Evolutionary conservation across 1,140 invertebrate genomes (phyloP).

Genomic region (Hyposmocoma kahamanoa): DNA sequence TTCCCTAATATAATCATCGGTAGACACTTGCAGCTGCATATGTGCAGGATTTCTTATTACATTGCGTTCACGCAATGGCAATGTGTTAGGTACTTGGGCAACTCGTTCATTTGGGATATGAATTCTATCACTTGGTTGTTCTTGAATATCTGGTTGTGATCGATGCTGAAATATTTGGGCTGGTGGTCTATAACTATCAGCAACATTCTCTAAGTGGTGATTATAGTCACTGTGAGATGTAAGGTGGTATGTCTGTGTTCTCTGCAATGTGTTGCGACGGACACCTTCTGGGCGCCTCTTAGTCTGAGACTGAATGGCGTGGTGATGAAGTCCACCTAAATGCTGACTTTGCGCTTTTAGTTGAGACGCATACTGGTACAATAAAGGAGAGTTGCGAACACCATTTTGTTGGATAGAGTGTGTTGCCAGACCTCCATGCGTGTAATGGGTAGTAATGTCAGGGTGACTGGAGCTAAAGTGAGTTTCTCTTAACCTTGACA

Average conservation of each 20-base stretch:
- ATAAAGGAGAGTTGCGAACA: constrained; percentile 45
- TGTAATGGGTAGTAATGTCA: constrained; percentile 62
- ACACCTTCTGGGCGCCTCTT: constrained; percentile 47
- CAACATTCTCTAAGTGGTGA: constrained; percentile 60
- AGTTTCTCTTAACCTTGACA: constrained; percentile 58
- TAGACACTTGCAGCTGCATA: constrained; percentile 58
- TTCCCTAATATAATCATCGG: constrained; percentile 52
- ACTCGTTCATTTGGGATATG: constrained; percentile 45
- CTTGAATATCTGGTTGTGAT: constrained; percentile 60
- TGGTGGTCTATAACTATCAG: constrained; percentile 40
- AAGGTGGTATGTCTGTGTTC: constrained; percentile 68
- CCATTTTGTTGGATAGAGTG: constrained; percentile 41
- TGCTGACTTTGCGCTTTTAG: constrained; percentile 66
- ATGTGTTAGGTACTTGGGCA: constrained; percentile 45
- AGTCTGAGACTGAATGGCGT: constrained; percentile 37
- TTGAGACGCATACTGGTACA: constrained; percentile 70
- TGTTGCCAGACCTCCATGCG: constrained; percentile 35
- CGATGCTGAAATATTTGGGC: constrained; percentile 43
- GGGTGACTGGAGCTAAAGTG: constrained; percentile 72
- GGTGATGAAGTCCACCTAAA: constrained; percentile 48
- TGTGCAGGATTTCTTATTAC: constrained; percentile 47
- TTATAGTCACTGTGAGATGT: constrained; percentile 69
- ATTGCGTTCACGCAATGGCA: constrained; percentile 56
- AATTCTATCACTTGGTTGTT: constrained; percentile 34
- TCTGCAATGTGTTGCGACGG: constrained; percentile 56